Base-by-base conservation (phyloP, 1,140 invertebrate genomes). In the Eriocheir sinensis region DNA sequence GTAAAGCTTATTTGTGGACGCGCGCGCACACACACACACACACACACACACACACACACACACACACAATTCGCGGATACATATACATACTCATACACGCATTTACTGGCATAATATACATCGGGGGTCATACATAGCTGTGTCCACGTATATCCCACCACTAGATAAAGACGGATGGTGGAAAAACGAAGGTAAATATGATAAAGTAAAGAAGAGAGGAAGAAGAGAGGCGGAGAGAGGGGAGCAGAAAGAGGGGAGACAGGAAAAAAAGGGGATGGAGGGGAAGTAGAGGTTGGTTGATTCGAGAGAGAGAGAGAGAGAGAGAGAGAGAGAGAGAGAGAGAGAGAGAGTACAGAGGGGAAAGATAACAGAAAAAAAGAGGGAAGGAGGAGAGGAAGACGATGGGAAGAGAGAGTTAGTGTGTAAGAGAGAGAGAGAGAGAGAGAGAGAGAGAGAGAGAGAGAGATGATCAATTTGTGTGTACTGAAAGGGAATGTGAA, bases 391-490 rank as follows among this genome's bases (percentile, higher is more conserved):
- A 72, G 21, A n/a, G n/a, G 60, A 72, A 72, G 60, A 72, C 8
- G 60, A n/a, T 72, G 60, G n/a, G 60, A 72, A n/a, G 60, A 72
- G 60, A 72, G 60, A 72, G 12, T 72, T 72, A n/a, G 27, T 72
- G 60, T n/a, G 60, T 72, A n/a, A 72, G 60, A 1, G 60, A n/a
- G 60, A 21, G 60, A n/a, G 60, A 21, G 60, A 72, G 60, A 72
- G 60, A 72, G 60, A 72, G 53, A 72, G 60, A 72, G 60, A 72
- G 60, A 72, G 60, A 72, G 60, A 72, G 60, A 72, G 53, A 72
- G 60, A 72, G 60, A 72, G 9, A 1, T 21, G 6, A 21, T 72
- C 60, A 21, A n/a, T 72, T n/a, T 72, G 60, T 72, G 60, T 72
- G 12, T 72, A 21, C 27, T n/a, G n/a, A n/a, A n/a, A n/a, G n/a